phyloP scores from a whole-genome alignment of 2,113 vertebrate species.

The Falco punctatus region DNA sequence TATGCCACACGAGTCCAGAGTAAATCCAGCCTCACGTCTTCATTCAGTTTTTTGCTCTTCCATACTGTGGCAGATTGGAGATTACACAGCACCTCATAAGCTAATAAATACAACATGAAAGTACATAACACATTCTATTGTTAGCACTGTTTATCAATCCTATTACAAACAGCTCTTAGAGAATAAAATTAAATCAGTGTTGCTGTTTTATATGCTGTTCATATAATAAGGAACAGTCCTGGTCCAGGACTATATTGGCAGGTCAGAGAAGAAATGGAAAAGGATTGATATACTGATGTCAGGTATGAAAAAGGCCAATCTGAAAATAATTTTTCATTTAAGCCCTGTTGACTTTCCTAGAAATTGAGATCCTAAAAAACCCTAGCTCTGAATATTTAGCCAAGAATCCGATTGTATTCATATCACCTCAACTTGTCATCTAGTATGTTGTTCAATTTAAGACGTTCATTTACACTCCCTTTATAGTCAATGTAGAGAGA shows the following conservation, averaged over 20 bases:
- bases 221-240: not conserved
- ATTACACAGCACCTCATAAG: not conserved
- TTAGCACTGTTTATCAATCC: not conserved
- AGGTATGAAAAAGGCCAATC: not conserved
- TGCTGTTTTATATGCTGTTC: not conserved
- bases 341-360: not conserved
- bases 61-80: not conserved
- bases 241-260: not conserved
- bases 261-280: not conserved
- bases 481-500: not conserved
- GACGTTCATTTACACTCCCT: not conserved
- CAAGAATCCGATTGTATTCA: not conserved
- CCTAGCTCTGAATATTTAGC: not conserved
- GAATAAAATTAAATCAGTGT: not conserved
- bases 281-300: not conserved
- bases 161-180: not conserved
- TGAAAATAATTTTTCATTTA: not conserved
- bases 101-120: not conserved
- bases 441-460: not conserved
- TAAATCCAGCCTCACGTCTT: not conserved
- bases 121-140: not conserved
- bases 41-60: not conserved
- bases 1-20: not conserved
- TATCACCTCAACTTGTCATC: not conserved
- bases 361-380: not conserved